These are phyloP conservation scores for Bradynema listronoti DNA, from an alignment of 1,140 invertebrate species.

Conservation along the genomic window DNA sequence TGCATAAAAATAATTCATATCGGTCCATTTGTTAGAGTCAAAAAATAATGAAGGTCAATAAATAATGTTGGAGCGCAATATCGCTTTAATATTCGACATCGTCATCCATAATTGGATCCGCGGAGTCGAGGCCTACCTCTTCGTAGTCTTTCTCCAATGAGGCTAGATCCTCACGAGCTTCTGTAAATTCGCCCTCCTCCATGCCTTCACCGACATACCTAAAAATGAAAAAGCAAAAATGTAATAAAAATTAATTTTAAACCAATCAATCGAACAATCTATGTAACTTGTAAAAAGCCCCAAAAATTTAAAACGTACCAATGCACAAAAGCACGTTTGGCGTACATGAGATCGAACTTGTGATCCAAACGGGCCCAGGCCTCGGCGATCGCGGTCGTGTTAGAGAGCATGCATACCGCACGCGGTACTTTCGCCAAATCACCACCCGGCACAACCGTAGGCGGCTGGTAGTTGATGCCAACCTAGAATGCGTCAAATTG, in stretches of 20 bases:
- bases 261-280: slow-evolving; percentile 13
- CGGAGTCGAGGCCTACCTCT: slow-evolving; percentile 32
- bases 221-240: slow-evolving; percentile 9
- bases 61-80: too few species aligned
- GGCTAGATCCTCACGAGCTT: slow-evolving; percentile 76
- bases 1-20: too few species aligned
- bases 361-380: slow-evolving; percentile 64
- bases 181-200: slow-evolving; percentile 77
- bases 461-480: slow-evolving; percentile 56
- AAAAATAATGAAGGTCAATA: too few species aligned
- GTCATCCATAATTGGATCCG: too few species aligned
- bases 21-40: too few species aligned
- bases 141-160: slow-evolving; percentile 44
- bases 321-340: slow-evolving; percentile 70
- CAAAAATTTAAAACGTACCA: slow-evolving; percentile 62
- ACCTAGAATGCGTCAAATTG: slow-evolving; percentile 69
- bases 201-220: slow-evolving; percentile 70
- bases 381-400: slow-evolving; percentile 68
- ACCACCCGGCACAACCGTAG: slow-evolving; percentile 53
- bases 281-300: too few species aligned
- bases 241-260: slow-evolving; percentile 7
- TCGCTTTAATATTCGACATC: slow-evolving; percentile 25
- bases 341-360: slow-evolving; percentile 66
- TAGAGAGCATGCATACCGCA: slow-evolving; percentile 44
- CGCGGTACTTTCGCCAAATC: slow-evolving; percentile 61